Evolutionary conservation across 2,797 vertebrate genomes (phyloP), one percentile per base, ranked within the genome.

Genomic region (Gobionotothen gibberifrons): DNA sequence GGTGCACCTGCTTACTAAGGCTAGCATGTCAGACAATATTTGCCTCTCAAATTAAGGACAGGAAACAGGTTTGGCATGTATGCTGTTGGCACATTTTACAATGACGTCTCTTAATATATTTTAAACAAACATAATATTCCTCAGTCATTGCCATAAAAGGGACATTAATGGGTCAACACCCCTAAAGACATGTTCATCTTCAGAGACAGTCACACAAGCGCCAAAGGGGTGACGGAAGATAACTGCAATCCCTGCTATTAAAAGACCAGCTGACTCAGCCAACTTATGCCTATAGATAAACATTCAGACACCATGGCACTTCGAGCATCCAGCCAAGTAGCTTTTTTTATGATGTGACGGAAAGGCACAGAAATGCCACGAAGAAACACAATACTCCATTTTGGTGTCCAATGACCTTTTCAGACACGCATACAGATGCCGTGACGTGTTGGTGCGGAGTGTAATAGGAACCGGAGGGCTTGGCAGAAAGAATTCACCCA

Each of bases 261-360:
- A 89, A 84, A 92, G 81, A 90, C 56, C 58, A 76, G 88, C 87
- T 93, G 90, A 88, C 81, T 80, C 79, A 84, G 73, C 64, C 73
- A 74, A 77, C 64, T 67, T 59, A 70, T 72, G 72, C 67, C 79
- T 90, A 88, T 84, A 89, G 76, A 86, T 90, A 85, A 74, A 89
- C 85, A 82, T 79, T 76, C 72, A 86, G 67, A 69, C 57, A 66
- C 42, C 51, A 51, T 44, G 56, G 36, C 55, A 58, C 43, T 70
- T 65, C 46, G 74, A 60, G 62, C 32, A 61, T 53, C 36, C 32
- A 44, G 48, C 17, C 55, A 53, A 61, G 48, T 5, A 22, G 13
- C 26, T 26, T 29, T 54, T 76, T 69, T 67, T 76, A 70, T 51
- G 49, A 72, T 52, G 43, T 29, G 3, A 78, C 54, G 69, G 22